Evolutionary conservation across 2,797 vertebrate species (phyloP).

Genomic region (Delichon dasypus): DNA sequence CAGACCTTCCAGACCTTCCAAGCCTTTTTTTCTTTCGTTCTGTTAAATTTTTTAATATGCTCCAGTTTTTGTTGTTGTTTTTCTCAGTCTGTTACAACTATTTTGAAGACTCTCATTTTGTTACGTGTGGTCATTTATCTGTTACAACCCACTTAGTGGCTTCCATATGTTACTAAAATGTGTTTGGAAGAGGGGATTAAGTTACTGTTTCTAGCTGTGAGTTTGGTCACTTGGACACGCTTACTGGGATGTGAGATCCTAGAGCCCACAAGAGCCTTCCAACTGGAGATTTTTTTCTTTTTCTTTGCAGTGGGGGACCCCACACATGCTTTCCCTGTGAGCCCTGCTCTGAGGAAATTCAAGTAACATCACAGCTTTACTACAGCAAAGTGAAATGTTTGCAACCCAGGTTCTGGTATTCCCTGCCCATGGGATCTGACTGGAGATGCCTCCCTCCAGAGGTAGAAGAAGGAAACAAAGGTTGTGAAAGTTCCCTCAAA

Average conservation of each 20-base stretch:
- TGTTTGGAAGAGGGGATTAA: constrained; percentile 38
- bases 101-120: background rate
- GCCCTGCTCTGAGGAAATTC: background rate
- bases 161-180: constrained; percentile 36
- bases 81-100: background rate
- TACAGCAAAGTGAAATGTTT: background rate
- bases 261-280: background rate
- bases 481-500: background rate
- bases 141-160: background rate
- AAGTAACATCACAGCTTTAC: background rate
- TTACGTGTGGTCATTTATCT: constrained; percentile 18
- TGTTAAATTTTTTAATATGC: constrained; percentile 7
- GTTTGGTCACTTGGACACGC: constrained; percentile 40
- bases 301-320: background rate
- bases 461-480: background rate
- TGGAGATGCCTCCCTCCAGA: background rate
- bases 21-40: background rate
- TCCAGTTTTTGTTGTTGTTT: background rate
- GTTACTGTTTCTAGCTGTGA: constrained; percentile 52
- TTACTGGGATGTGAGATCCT: constrained; percentile 10
- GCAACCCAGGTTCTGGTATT: background rate
- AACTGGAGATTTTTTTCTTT: background rate
- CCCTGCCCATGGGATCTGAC: background rate
- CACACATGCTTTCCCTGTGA: background rate
- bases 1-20: background rate